These are phyloP conservation scores for Acanthoscelides obtectus DNA, from an alignment of 2,888 invertebrate species.

Conservation along the genomic window DNA sequence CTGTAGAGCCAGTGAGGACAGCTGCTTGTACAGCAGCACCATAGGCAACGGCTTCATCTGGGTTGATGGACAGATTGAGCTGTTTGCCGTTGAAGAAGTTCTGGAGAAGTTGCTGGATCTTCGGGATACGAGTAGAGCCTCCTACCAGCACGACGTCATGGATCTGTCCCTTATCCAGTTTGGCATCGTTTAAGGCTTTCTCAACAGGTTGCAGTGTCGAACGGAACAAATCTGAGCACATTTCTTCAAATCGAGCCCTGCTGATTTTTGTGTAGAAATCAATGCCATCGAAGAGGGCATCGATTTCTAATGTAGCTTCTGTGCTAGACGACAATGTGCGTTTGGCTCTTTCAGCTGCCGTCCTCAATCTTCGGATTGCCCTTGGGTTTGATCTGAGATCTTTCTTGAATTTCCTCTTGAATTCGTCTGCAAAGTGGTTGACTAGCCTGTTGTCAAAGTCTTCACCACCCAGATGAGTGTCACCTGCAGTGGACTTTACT, in stretches of 20 bases:
- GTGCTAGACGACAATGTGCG: slow-evolving; percentile 72
- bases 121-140: slow-evolving; percentile 76
- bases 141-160: slow-evolving; percentile 79
- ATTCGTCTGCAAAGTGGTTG: slow-evolving; percentile 60
- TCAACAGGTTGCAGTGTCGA: slow-evolving; percentile 65
- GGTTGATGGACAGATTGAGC: slow-evolving; percentile 42
- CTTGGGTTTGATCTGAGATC: slow-evolving; percentile 58
- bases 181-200: slow-evolving; percentile 71
- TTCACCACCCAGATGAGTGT: slow-evolving; percentile 79
- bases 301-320: slow-evolving; percentile 71
- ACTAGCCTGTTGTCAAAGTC: slow-evolving; percentile 59
- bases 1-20: slow-evolving; percentile 47
- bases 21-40: slow-evolving; percentile 44
- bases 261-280: slow-evolving; percentile 72
- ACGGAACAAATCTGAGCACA: slow-evolving; percentile 65
- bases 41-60: slow-evolving; percentile 44
- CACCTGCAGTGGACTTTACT: slow-evolving; percentile 77
- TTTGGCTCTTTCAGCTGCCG: slow-evolving; percentile 77
- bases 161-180: slow-evolving; percentile 70
- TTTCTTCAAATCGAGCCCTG: slow-evolving; percentile 72
- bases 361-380: slow-evolving; percentile 65
- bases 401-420: slow-evolving; percentile 66
- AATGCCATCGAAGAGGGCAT: slow-evolving; percentile 68
- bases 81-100: slow-evolving; percentile 65
- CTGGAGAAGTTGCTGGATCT: slow-evolving; percentile 68